Evolutionary conservation across 2,113 vertebrate species (phyloP).

Genomic region (Ceyx cyanopectus): DNA sequence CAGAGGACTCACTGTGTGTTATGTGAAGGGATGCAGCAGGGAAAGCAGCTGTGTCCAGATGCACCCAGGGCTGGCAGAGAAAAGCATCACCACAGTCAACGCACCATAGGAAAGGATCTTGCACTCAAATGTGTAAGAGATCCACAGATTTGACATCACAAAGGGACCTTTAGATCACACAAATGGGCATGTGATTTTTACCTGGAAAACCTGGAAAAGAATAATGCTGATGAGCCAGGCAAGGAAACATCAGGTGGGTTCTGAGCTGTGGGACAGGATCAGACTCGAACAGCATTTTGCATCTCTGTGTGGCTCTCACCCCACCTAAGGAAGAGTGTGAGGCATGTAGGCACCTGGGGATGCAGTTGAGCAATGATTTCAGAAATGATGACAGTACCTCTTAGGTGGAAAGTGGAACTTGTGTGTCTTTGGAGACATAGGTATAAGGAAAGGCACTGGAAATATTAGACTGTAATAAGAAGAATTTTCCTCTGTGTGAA

Average conservation of each 20-base stretch:
- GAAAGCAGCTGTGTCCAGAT: neutral
- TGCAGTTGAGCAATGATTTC: neutral
- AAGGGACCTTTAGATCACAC: rapidly evolving
- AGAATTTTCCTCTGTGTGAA: neutral
- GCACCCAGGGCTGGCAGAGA: neutral
- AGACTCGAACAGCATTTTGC: rapidly evolving
- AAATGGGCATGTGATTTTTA: neutral
- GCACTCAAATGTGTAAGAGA: rapidly evolving
- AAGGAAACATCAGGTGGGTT: neutral
- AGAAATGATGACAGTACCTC: neutral
- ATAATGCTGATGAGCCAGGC: neutral
- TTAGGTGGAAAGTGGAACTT: neutral
- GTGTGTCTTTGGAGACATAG: neutral
- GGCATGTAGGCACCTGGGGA: neutral
- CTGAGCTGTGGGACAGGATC: neutral
- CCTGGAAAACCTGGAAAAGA: neutral
- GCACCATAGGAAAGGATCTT: neutral
- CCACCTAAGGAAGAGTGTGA: neutral
- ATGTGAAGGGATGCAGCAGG: neutral
- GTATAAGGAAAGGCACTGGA: neutral
- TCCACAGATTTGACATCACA: neutral
- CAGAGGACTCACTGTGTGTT: neutral
- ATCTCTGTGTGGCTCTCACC: neutral
- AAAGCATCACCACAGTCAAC: neutral
- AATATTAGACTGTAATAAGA: neutral